These are phyloP conservation scores for Rhamnusium bicolor DNA, from an alignment of 2,888 invertebrate species.

Conservation along the genomic window DNA sequence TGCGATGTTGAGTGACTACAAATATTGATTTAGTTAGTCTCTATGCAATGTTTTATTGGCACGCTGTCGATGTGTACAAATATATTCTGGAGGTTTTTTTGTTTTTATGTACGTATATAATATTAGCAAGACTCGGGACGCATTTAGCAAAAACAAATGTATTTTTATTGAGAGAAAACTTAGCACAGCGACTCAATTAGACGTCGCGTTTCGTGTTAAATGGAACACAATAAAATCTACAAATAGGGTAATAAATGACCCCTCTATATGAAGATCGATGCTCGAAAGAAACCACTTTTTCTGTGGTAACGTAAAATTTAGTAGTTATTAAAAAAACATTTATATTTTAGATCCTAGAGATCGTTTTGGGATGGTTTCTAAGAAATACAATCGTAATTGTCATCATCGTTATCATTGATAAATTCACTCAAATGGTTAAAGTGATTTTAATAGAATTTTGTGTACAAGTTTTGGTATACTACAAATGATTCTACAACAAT, in stretches of 20 bases:
- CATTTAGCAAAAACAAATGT: background rate
- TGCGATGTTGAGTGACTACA: conserved; percentile 16
- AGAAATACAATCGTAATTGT: too few species aligned
- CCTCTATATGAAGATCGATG: background rate
- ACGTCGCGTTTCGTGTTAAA: background rate
- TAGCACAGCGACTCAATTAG: background rate
- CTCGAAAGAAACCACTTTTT: background rate
- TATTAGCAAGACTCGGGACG: background rate
- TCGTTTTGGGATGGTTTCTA: too few species aligned
- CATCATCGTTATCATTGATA: too few species aligned
- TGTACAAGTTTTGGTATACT: too few species aligned
- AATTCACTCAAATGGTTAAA: too few species aligned
- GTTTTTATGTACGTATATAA: background rate
- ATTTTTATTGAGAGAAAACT: background rate
- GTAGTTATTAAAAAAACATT: too few species aligned
- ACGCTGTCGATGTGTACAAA: conserved; percentile 11
- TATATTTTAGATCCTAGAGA: too few species aligned
- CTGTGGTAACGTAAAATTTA: background rate
- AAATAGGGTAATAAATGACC: background rate
- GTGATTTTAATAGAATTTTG: too few species aligned
- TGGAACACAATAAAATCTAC: background rate
- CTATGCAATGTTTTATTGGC: conserved; percentile 28
- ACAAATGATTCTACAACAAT: too few species aligned
- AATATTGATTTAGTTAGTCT: conserved; percentile 34
- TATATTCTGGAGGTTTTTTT: conserved; percentile 15